Evolutionary conservation across 2,888 invertebrate species (phyloP).

Genomic region (Phaonia tiefii): DNA sequence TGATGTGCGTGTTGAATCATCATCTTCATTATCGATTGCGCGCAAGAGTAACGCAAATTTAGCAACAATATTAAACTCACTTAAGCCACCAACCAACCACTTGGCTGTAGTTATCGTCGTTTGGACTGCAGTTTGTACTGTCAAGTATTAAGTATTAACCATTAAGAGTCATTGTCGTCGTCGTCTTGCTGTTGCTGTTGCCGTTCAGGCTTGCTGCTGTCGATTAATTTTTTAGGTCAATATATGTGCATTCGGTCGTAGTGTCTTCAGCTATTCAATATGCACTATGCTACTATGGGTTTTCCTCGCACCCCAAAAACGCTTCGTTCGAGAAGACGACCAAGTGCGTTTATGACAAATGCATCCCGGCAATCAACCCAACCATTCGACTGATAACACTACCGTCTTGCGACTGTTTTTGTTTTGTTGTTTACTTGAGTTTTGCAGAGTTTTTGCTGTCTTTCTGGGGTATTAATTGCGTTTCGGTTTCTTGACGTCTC

Average conservation of each 20-base stretch:
- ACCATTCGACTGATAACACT: conserved; percentile 1
- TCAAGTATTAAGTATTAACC: background rate
- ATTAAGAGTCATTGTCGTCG: too few relatives aligned
- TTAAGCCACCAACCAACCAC: background rate
- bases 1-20: conserved; percentile 56
- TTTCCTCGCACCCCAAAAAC: conserved; percentile 20
- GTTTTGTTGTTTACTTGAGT: background rate
- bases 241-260: conserved; percentile 60
- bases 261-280: conserved; percentile 21
- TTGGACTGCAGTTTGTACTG: background rate
- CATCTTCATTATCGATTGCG: conserved; percentile 13
- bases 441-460: conserved; percentile 9
- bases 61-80: too few relatives aligned
- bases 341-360: conserved; percentile 19
- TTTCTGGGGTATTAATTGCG: conserved; percentile 7
- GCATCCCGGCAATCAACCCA: background rate
- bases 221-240: conserved; percentile 62
- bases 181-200: background rate
- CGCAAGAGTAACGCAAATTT: too few relatives aligned
- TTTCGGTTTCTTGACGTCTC: background rate
- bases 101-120: background rate
- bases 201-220: conserved; percentile 20
- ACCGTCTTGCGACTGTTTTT: background rate
- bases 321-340: conserved; percentile 5
- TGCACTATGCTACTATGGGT: conserved; percentile 5